These are phyloP conservation scores for Caenorhabditis remanei DNA, from an alignment of 1,140 invertebrate species.

Conservation along the genomic window DNA sequence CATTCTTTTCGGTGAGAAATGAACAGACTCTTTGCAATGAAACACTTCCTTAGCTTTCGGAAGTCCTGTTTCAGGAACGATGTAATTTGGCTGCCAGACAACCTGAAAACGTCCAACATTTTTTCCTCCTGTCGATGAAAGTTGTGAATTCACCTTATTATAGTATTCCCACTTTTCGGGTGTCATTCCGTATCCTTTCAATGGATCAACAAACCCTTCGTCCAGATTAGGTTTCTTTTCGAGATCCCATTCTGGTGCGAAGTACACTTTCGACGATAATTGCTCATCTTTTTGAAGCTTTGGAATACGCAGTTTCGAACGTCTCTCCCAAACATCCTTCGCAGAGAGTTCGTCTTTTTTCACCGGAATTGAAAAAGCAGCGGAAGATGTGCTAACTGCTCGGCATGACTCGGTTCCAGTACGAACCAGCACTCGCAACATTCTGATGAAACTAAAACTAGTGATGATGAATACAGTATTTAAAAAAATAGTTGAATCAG, in stretches of 20 bases:
- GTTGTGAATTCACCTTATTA: constrained; percentile 70
- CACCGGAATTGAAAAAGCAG: constrained; percentile 4
- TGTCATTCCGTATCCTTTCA: constrained; percentile 70
- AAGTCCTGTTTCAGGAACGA: constrained; percentile 76
- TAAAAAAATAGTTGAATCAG: neutral
- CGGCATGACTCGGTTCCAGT: constrained; percentile 3
- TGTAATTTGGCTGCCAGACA: constrained; percentile 75
- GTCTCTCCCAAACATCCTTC: constrained; percentile 64
- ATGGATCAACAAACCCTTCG: constrained; percentile 68
- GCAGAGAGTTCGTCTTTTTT: constrained; percentile 16
- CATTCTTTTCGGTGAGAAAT: constrained; percentile 73
- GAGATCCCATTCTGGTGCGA: constrained; percentile 76
- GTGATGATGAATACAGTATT: neutral
- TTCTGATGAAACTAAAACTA: neutral
- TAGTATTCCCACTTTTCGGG: constrained; percentile 78
- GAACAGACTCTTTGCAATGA: constrained; percentile 72
- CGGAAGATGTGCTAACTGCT: constrained; percentile 26
- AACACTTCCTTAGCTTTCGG: constrained; percentile 76
- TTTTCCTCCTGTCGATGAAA: constrained; percentile 20
- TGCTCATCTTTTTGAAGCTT: constrained; percentile 74
- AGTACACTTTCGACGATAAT: constrained; percentile 72
- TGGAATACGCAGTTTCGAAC: constrained; percentile 66
- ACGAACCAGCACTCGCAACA: constrained; percentile 26
- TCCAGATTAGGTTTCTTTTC: constrained; percentile 68
- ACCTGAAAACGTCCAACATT: constrained; percentile 65